phyloP scores from a whole-genome alignment of 2,113 vertebrate genomes.

The Thalassarche chlororhynchos region DNA sequence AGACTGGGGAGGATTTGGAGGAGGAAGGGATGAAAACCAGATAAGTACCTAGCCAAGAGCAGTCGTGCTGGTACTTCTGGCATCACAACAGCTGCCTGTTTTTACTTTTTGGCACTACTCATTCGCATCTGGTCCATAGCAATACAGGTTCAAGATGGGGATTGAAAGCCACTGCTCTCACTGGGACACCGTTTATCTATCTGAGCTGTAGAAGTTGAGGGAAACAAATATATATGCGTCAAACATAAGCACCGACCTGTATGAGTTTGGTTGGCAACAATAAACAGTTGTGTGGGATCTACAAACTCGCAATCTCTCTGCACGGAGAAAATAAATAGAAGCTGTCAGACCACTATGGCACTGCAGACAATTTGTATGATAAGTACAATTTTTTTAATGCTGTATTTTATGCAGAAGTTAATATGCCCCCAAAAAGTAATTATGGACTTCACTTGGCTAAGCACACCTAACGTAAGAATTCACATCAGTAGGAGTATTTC shows the following conservation, averaged over 20 bases:
- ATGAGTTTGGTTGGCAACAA: neutral
- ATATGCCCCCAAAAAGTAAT: constrained; percentile 30
- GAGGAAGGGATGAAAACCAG: neutral
- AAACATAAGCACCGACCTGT: neutral
- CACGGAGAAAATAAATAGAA: neutral
- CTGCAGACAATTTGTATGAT: constrained; percentile 27
- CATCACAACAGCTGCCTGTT: neutral
- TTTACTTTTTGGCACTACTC: neutral
- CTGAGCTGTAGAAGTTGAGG: neutral
- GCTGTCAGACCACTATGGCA: constrained; percentile 17
- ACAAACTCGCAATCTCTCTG: neutral
- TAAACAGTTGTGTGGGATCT: constrained; percentile 17
- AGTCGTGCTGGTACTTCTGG: neutral
- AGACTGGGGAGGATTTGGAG: neutral
- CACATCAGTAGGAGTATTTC: neutral
- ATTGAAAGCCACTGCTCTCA: neutral
- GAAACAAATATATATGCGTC: neutral
- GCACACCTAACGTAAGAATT: neutral
- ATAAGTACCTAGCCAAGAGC: neutral
- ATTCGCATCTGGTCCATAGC: neutral
- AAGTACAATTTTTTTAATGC: constrained; percentile 52
- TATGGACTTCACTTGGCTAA: constrained; percentile 20
- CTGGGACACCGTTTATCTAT: neutral
- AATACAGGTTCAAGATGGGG: neutral
- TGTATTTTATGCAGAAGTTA: constrained; percentile 21